Percentiles rank a stretch among this genome's conserved stretches.
Conservation (phyloP, 2,888 invertebrate genomes). For the Cephus rjabovi region DNA sequence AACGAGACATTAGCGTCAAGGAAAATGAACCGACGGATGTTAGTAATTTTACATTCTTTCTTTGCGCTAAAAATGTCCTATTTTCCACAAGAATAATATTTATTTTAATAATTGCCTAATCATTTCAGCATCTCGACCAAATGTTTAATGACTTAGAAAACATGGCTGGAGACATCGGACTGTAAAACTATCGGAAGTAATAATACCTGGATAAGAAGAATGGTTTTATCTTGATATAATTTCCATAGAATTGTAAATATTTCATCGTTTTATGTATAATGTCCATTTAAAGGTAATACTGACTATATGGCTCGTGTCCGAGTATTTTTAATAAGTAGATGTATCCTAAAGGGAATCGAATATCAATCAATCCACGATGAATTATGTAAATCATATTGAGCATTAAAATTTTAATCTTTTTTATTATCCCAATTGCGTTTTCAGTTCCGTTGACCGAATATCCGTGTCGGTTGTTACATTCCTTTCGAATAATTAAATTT, state of each 20-base stretch:
- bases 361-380: not conserved
- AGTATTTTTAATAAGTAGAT: not conserved
- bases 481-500: not conserved
- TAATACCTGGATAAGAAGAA: not conserved
- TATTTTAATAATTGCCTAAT: not conserved
- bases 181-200: constrained; percentile 31
- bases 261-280: constrained; percentile 22
- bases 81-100: not conserved
- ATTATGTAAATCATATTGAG: not conserved
- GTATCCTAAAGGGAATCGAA: not conserved
- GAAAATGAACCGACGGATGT: constrained; percentile 54
- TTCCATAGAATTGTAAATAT: constrained; percentile 46
- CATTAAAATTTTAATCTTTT: not conserved
- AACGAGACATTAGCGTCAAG: constrained; percentile 25
- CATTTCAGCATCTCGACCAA: constrained; percentile 54
- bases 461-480: not conserved
- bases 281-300: not conserved
- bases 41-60: constrained; percentile 25
- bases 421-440: not conserved
- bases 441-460: not conserved
- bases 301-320: not conserved
- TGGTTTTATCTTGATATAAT: not conserved
- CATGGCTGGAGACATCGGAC: constrained; percentile 52
- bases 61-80: not conserved
- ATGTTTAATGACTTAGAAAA: constrained; percentile 58